A percentile compares a stretch with the other conserved stretches of the same genome.
phyloP scores from a whole-genome alignment of 2,888 invertebrate genomes.

The Epinotia nisella region DNA sequence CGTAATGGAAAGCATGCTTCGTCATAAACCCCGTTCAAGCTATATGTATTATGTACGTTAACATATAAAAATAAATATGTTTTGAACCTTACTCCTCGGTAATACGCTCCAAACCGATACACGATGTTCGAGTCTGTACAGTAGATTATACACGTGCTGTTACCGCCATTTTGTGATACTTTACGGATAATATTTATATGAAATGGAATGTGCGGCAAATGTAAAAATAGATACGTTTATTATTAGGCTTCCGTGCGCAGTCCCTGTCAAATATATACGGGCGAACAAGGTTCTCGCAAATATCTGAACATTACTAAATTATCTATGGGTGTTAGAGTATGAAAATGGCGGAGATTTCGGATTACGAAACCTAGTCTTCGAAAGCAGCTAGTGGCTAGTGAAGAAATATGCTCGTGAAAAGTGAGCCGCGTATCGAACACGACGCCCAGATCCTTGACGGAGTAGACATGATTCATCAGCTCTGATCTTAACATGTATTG shows the following conservation, averaged over 20 bases:
- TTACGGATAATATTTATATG: not conserved
- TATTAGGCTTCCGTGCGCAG: not conserved
- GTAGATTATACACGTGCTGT: not conserved
- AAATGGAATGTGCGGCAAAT: not conserved
- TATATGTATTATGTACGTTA: not conserved
- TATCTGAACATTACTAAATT: not conserved
- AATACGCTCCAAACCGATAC: not conserved
- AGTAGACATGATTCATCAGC: too few relatives aligned
- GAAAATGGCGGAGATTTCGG: too few relatives aligned
- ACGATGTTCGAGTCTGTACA: not conserved
- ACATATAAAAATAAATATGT: not conserved
- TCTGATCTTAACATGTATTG: too few relatives aligned
- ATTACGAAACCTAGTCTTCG: too few relatives aligned
- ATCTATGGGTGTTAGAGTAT: too few relatives aligned
- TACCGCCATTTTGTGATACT: not conserved
- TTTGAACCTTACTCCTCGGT: not conserved
- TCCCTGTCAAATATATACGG: not conserved
- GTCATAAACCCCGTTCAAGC: not conserved
- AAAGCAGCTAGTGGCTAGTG: too few relatives aligned
- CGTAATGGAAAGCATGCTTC: constrained; percentile 20
- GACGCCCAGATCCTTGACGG: too few relatives aligned
- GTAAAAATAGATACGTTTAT: not conserved
- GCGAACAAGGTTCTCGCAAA: not conserved
- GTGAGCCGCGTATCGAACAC: too few relatives aligned
- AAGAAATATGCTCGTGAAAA: too few relatives aligned